Evolutionary conservation across 2,113 vertebrate species (phyloP).

Genomic region (Podarcis cretensis): DNA sequence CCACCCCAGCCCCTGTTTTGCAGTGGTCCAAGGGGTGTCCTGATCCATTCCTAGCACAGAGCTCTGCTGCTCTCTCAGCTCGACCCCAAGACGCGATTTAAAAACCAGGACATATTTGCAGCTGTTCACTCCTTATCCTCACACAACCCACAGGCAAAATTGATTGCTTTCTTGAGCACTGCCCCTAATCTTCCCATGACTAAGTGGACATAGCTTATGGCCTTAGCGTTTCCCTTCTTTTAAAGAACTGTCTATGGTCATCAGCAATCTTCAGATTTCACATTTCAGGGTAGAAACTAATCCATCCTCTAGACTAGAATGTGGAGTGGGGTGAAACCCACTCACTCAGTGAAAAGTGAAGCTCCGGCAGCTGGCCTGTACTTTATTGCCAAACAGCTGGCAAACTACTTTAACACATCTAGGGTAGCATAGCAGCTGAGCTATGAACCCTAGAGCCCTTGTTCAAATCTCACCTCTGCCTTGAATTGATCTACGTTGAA

Average conservation of each 20-base stretch:
- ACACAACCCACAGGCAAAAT: background rate
- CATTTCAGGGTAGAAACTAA: background rate
- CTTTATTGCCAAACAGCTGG: background rate
- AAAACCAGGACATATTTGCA: background rate
- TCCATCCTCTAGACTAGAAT: background rate
- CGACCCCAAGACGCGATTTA: background rate
- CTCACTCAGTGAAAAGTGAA: background rate
- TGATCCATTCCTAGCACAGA: background rate
- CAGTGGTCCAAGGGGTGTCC: background rate
- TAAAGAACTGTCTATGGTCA: background rate
- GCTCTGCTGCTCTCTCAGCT: background rate
- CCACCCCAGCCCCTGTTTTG: background rate
- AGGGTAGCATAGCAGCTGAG: background rate
- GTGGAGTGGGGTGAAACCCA: background rate
- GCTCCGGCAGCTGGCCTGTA: background rate
- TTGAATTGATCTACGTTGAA: background rate
- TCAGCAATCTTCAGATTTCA: background rate
- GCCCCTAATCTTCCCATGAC: background rate
- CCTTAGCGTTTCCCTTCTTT: background rate
- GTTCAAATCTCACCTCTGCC: background rate
- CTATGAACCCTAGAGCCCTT: background rate
- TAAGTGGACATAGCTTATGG: background rate
- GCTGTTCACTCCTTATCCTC: background rate
- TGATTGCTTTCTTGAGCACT: background rate
- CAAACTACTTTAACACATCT: background rate